These are phyloP conservation scores for Macropus fuliginosus DNA, from an alignment of 2,797 vertebrate genomes.

Conservation along the genomic window DNA sequence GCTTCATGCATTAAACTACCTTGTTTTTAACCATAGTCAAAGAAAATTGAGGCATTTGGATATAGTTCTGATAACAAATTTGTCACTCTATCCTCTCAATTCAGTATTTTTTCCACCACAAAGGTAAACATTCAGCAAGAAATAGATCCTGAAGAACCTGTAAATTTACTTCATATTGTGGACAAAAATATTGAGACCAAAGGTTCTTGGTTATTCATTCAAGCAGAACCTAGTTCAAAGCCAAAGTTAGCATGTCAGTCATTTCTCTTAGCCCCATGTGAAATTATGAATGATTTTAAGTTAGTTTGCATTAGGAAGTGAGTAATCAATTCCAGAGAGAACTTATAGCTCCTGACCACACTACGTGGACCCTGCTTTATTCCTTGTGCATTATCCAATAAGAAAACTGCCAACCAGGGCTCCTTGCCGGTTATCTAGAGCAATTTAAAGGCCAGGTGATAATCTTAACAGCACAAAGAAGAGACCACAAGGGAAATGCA, in stretches of 20 bases:
- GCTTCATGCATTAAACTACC: constrained; percentile 10
- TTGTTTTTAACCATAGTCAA: constrained; percentile 32
- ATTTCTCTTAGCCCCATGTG: accelerated
- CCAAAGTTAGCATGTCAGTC: background rate
- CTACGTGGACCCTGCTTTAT: background rate
- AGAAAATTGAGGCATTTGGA: background rate
- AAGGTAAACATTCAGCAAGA: constrained; percentile 35
- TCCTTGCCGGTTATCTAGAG: constrained; percentile 24
- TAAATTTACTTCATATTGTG: constrained; percentile 18
- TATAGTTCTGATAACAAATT: background rate
- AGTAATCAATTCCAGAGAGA: constrained; percentile 54
- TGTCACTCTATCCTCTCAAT: constrained; percentile 6
- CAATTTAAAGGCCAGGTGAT: constrained; percentile 28
- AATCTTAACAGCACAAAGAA: constrained; percentile 46
- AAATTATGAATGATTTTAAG: background rate
- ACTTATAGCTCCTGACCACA: constrained; percentile 3
- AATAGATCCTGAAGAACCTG: background rate
- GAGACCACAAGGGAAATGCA: background rate
- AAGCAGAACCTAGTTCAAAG: background rate
- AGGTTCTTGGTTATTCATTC: background rate
- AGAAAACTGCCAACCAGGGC: background rate
- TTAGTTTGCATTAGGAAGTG: background rate
- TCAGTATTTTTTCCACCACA: constrained; percentile 23
- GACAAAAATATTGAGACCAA: constrained; percentile 27
- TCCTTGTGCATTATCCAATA: background rate